Evolutionary conservation across 2,113 vertebrate genomes (phyloP).

Genomic region (Gavia stellata): DNA sequence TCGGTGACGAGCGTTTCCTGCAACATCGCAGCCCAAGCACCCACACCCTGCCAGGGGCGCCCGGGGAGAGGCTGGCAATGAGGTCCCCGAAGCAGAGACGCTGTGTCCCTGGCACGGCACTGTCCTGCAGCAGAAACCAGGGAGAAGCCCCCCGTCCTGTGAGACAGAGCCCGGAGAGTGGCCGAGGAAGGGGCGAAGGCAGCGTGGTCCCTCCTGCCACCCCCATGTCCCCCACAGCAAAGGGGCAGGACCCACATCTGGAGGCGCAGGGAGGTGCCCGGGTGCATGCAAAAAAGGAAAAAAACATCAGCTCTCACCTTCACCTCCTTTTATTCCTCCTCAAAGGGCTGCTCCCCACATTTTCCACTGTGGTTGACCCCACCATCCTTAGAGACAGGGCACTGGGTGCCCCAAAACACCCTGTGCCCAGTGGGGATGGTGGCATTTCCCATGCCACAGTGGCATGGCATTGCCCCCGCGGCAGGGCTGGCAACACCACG

Average conservation of each 20-base stretch:
- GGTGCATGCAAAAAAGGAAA: background rate
- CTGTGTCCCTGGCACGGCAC: fast-evolving
- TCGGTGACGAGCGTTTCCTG: background rate
- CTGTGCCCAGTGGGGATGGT: fast-evolving
- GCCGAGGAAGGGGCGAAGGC: background rate
- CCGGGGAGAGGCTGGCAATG: background rate
- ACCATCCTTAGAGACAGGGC: background rate
- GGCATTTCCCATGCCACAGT: background rate
- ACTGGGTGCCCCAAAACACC: background rate
- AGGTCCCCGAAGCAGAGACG: background rate
- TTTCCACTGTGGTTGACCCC: background rate
- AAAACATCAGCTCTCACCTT: background rate
- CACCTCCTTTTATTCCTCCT: background rate
- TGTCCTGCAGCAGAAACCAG: fast-evolving
- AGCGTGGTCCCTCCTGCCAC: background rate
- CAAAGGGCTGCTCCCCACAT: background rate
- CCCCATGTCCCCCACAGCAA: fast-evolving
- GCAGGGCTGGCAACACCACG: background rate
- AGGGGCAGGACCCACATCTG: fast-evolving
- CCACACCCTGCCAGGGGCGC: background rate
- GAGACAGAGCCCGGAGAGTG: too few relatives aligned
- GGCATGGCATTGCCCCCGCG: fast-evolving
- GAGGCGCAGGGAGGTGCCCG: background rate
- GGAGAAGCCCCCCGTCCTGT: fast-evolving
- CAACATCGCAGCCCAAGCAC: background rate